Percentiles rank a stretch among this genome's conserved stretches.
Evolutionary conservation across 2,113 vertebrate genomes (phyloP).

Genomic region (Platysteira castanea): DNA sequence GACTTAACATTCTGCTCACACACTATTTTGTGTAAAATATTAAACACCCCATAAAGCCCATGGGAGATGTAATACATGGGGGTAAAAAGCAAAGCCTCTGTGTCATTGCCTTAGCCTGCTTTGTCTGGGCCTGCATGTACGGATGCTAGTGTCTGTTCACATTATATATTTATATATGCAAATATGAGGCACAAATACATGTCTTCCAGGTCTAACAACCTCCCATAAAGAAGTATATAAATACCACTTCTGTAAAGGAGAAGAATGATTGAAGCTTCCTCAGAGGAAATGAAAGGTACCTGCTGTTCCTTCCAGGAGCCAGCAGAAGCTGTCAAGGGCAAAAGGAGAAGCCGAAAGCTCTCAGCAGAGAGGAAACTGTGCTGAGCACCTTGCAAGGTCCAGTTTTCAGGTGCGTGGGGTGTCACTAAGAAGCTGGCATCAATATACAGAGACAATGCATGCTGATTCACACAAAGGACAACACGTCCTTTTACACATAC

Average conservation of each 20-base stretch:
- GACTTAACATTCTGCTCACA: background rate
- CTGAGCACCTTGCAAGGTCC: background rate
- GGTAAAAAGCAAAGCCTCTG: background rate
- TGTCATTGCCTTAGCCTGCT: background rate
- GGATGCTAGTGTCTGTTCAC: background rate
- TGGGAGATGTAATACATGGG: background rate
- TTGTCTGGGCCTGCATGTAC: accelerated
- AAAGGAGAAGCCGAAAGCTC: background rate
- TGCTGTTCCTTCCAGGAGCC: background rate
- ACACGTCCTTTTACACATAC: background rate
- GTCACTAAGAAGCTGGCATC: background rate
- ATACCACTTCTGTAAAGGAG: background rate
- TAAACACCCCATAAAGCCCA: background rate
- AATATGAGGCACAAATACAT: background rate
- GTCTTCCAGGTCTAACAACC: background rate
- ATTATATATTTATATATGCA: background rate
- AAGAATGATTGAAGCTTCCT: background rate
- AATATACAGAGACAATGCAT: background rate
- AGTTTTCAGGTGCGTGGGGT: background rate
- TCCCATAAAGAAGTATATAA: background rate
- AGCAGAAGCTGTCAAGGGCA: background rate
- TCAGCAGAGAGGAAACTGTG: background rate
- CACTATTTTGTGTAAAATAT: background rate
- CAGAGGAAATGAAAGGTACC: background rate
- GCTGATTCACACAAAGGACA: background rate